Base-by-base conservation (phyloP, 2,888 invertebrate species). In the Heliconius sara region DNA sequence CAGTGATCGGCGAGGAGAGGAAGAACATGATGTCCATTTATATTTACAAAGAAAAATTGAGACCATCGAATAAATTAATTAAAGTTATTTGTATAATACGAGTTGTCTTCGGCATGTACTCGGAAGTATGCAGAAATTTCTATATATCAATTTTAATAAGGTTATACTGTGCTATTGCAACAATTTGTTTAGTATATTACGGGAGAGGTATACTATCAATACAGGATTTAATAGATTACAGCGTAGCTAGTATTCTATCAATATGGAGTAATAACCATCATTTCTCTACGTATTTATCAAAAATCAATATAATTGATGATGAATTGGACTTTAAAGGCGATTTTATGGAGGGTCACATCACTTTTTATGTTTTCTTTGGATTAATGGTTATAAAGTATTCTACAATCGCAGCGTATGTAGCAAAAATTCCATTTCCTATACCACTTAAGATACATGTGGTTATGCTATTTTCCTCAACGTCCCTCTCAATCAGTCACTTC, bases 311-410 rank as follows among this genome's bases (percentile, higher is more conserved):
- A 9, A 34, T 67, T 67, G 67, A 67, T 27, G 67, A 67, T 34
- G 67, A 67, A 34, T 34, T 67, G 0, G 34, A 67, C 9, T 67
- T 67, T 34, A 19, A 67, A 27, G 34, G 67, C 10, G 67, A 67
- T 22, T 67, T 67, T 10, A 67, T 67, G 67, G 67, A 67, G 10
- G 67, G 67, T 19, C 22, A 67, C 9, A 22, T 34, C 10, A 34
- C 67, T 4, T 67, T 67, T 67, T 67, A 67, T 3, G 19, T 67
- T 34, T 67, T 67, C 34, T 67, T 67, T 34, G 30, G 34, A 19
- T 67, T 67, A 10, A 67, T 67, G 67, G 3, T 67, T 67, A 10
- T 67, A 67, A 67, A 67, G 22, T 67, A 67, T 67, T 67, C 34
- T 1, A 67, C 67, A 22, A 34, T 67, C 2, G 34, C 34, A 1